phyloP scores from a whole-genome alignment of 2,888 invertebrate species.

The Seira ritae region DNA sequence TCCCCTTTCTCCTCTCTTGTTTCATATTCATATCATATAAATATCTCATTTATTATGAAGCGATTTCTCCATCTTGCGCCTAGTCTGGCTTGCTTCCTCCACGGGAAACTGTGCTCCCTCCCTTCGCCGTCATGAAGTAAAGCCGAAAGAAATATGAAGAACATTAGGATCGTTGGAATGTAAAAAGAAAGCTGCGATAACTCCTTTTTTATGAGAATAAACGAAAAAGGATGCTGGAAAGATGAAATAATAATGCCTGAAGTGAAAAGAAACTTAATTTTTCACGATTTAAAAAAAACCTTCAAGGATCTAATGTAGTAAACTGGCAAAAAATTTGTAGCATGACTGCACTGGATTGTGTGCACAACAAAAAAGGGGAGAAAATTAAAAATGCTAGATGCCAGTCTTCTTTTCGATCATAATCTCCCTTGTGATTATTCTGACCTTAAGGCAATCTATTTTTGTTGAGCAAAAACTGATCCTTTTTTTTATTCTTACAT shows the following conservation, averaged over 20 bases:
- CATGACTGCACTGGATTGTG: conserved; percentile 25
- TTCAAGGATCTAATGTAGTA: conserved; percentile 8
- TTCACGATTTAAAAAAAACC: conserved; percentile 34
- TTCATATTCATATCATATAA: neutral
- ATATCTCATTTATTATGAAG: neutral
- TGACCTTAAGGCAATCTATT: conserved; percentile 60
- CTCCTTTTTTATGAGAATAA: neutral
- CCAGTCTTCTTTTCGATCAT: neutral
- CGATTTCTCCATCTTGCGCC: neutral
- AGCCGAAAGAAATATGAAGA: neutral
- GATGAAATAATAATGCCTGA: neutral
- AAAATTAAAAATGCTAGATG: neutral
- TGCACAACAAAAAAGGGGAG: neutral
- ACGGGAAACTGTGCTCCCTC: neutral
- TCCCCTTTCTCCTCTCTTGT: too few relatives aligned
- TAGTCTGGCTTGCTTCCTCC: too few relatives aligned
- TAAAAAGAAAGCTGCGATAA: neutral
- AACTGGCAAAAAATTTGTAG: conserved; percentile 30
- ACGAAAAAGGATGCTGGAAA: neutral
- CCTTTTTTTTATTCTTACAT: neutral
- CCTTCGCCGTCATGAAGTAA: neutral
- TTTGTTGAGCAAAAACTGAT: conserved; percentile 27
- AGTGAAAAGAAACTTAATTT: conserved; percentile 40
- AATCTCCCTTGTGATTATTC: conserved; percentile 44
- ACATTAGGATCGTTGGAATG: conserved; percentile 18